Conservation (phyloP, 1,140 invertebrate species). For the Goniozus legneri region DNA sequence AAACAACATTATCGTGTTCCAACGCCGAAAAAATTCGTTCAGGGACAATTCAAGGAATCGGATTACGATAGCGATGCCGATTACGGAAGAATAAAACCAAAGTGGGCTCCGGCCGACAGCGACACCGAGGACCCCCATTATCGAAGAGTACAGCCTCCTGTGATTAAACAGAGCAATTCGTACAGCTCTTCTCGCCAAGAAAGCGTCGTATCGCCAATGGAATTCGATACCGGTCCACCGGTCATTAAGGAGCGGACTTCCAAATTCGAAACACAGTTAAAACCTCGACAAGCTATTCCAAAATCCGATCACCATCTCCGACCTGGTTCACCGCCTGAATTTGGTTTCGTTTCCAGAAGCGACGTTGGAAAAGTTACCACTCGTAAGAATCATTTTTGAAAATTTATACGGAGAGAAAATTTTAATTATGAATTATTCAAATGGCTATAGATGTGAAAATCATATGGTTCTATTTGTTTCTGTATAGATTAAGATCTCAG, state of each 20-base stretch:
- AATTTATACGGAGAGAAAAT: too few relatives aligned
- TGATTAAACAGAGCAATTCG: conserved; percentile 31
- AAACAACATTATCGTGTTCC: conserved; percentile 46
- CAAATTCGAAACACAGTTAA: conserved; percentile 19
- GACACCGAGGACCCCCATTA: conserved; percentile 61
- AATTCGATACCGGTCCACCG: conserved; percentile 59
- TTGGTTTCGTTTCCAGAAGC: conserved; percentile 54
- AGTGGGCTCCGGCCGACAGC: conserved; percentile 61
- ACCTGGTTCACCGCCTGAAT: conserved; percentile 61
- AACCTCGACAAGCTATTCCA: conserved; percentile 5
- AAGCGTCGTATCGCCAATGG: conserved; percentile 58
- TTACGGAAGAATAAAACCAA: conserved; percentile 56
- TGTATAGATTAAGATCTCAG: not conserved
- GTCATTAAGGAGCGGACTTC: conserved; percentile 42
- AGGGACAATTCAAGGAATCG: conserved; percentile 65
- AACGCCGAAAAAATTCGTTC: conserved; percentile 65
- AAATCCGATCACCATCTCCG: conserved; percentile 38
- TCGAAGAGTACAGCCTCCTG: conserved; percentile 59
- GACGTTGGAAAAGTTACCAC: conserved; percentile 47
- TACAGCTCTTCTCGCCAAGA: conserved; percentile 51
- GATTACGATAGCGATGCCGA: conserved; percentile 72
- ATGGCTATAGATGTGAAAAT: conserved; percentile 4
- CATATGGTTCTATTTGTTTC: conserved; percentile 7
- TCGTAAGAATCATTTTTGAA: conserved; percentile 37
- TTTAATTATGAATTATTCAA: too few relatives aligned